Base-by-base conservation (phyloP, 2,113 vertebrate genomes). In the Osmerus mordax region DNA sequence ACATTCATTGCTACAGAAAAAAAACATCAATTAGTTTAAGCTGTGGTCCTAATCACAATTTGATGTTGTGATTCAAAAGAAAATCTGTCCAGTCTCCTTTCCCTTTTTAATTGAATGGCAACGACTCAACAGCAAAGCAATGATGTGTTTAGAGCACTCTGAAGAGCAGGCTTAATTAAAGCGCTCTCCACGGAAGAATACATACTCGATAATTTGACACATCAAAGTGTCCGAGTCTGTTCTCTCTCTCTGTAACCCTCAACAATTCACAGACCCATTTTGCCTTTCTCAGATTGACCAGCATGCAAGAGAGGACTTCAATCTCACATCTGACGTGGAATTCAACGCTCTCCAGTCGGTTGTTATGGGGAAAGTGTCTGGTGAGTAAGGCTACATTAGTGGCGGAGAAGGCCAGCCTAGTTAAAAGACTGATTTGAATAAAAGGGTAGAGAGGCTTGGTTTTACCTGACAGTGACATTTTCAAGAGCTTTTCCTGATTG, bases 321-420 rank as follows among this genome's bases (percentile, higher is more conserved):
- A 92, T 78, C 78, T 98, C 59, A 91, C 93, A 15, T 94, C 93
- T 70, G 94, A 93, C 47, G 90, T 82, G 52, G 94, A 97, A 75
- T 94, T 98, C 86, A 95, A 92, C 75, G 92, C 91, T 61, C 71
- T 95, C 81, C 94, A 89, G 69, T 94, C 90, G 14, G 89, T 98
- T 29, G 81, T 91, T 56, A 88, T 98, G 61, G 96, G 96, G 54
- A 94, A 91, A 86, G 87, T 96, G 79, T 89, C 83, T 69, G 91
- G 96, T 98, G 83, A 94, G 94, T 92, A 68, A 70, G 65, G 53
- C 25, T 11, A 55, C 56, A 8, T 14, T 65, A 61, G 66, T 13
- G 28, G 52, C 9, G 66, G 28, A 72, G 8, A 3, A 71, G 61
- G 32, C 25, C 25, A 61, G 52, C 74, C 15, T n/a, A 47, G 2